phyloP scores from a whole-genome alignment of 2,113 vertebrate species.

The Hippocampus barbouri region DNA sequence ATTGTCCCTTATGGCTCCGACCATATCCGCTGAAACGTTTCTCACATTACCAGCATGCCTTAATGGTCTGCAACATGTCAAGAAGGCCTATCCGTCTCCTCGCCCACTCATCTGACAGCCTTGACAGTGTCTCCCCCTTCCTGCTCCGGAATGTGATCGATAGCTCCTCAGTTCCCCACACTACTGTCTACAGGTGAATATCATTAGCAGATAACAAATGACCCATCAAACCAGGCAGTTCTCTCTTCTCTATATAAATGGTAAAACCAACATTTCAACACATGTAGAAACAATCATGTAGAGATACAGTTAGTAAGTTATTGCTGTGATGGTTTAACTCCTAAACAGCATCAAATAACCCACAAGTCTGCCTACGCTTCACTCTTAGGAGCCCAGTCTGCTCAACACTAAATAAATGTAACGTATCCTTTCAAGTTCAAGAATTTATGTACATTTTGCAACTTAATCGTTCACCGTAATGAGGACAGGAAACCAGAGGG shows the following conservation, averaged over 20 bases:
- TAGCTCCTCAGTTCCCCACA: conserved; percentile 44
- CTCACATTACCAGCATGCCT: conserved; percentile 67
- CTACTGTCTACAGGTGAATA: conserved; percentile 60
- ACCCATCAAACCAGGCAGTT: conserved; percentile 22
- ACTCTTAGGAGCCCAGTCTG: not conserved
- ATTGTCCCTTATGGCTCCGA: conserved; percentile 17
- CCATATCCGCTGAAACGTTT: conserved; percentile 19
- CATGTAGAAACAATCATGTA: not conserved
- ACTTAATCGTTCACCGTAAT: not conserved
- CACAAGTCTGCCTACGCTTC: not conserved
- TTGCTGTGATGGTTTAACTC: not conserved
- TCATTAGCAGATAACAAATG: conserved; percentile 58
- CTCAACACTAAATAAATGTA: not conserved
- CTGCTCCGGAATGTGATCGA: conserved; percentile 63
- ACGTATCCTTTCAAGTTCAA: not conserved
- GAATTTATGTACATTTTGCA: not conserved
- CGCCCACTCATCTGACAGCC: conserved; percentile 51
- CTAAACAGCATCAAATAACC: not conserved
- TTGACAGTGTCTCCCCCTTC: conserved; percentile 28
- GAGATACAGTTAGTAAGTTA: not conserved
- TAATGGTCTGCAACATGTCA: conserved; percentile 68
- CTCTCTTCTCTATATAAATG: conserved; percentile 18
- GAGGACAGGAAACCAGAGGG: not conserved
- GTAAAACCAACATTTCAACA: not conserved
- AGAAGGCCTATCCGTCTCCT: conserved; percentile 62